Percentiles rank a stretch among this genome's conserved stretches.
phyloP scores from a whole-genome alignment of 2,113 vertebrate species.

The Cephalopterus ornatus region DNA sequence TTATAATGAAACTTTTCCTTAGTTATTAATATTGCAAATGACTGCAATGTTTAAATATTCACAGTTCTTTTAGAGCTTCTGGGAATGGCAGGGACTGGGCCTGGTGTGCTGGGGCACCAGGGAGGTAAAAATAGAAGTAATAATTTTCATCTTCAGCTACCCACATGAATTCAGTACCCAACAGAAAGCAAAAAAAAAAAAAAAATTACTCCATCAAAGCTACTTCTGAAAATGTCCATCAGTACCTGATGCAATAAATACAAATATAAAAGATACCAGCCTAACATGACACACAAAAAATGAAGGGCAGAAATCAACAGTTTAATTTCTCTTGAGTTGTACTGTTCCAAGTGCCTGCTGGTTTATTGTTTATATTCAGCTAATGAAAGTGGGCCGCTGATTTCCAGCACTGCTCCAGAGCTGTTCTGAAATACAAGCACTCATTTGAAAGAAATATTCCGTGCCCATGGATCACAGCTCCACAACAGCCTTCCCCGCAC shows the following conservation, averaged over 20 bases:
- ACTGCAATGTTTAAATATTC: background rate
- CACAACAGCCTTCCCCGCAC: background rate
- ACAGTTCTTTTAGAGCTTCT: background rate
- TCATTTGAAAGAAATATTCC: background rate
- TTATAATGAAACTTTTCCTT: background rate
- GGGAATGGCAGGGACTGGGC: background rate
- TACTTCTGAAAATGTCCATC: background rate
- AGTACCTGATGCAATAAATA: background rate
- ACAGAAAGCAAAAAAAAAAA: background rate
- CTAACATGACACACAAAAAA: background rate
- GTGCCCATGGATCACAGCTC: fast-evolving
- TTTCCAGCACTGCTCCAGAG: slow-evolving; percentile 38
- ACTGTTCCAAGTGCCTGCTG: background rate
- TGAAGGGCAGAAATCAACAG: background rate
- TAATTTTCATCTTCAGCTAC: background rate
- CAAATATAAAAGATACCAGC: background rate
- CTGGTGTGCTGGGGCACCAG: background rate
- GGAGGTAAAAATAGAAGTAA: background rate
- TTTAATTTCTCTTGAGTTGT: background rate
- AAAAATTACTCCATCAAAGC: background rate
- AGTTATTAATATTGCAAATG: background rate
- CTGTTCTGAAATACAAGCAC: slow-evolving; percentile 35
- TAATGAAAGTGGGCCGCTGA: slow-evolving; percentile 61
- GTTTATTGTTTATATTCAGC: background rate
- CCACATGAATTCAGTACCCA: background rate